Conservation (phyloP, 1,140 invertebrate species). For the Tetramorium parvispinum region DNA sequence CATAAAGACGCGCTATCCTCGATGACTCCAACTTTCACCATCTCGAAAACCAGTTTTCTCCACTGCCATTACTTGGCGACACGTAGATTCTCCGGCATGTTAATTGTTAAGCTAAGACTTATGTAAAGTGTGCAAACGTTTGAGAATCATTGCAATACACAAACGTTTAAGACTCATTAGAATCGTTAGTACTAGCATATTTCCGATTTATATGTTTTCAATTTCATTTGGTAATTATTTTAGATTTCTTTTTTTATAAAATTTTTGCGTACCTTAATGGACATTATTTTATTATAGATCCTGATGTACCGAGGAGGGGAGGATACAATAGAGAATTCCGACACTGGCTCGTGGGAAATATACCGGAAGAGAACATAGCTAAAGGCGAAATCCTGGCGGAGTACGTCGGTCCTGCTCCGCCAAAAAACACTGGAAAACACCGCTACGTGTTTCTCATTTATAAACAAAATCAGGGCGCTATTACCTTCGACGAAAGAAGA, state of each 20-base stretch:
- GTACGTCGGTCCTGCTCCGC: conserved; percentile 89
- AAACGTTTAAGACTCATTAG: not conserved
- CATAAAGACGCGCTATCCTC: conserved; percentile 15
- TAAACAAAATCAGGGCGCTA: conserved; percentile 87
- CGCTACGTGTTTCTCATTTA: conserved; percentile 90
- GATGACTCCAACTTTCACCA: conserved; percentile 67
- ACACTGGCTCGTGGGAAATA: conserved; percentile 91
- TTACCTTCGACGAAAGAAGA: conserved; percentile 84
- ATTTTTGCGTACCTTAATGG: not conserved
- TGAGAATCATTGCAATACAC: not conserved
- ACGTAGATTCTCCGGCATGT: not conserved
- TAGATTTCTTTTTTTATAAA: not conserved
- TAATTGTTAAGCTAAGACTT: conserved; percentile 9
- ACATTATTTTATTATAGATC: conserved; percentile 84
- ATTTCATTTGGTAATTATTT: not conserved
- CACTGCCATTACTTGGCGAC: not conserved
- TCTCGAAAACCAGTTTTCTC: conserved; percentile 68
- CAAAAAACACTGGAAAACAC: conserved; percentile 87
- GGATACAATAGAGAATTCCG: conserved; percentile 88
- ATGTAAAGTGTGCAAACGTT: not conserved
- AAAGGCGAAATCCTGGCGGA: conserved; percentile 88
- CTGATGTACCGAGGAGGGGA: conserved; percentile 88
- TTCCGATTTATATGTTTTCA: not conserved
- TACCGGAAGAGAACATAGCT: conserved; percentile 88
- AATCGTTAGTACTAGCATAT: not conserved